These are phyloP conservation scores for Elanoides forficatus DNA, from an alignment of 2,113 vertebrate genomes.

Conservation along the genomic window DNA sequence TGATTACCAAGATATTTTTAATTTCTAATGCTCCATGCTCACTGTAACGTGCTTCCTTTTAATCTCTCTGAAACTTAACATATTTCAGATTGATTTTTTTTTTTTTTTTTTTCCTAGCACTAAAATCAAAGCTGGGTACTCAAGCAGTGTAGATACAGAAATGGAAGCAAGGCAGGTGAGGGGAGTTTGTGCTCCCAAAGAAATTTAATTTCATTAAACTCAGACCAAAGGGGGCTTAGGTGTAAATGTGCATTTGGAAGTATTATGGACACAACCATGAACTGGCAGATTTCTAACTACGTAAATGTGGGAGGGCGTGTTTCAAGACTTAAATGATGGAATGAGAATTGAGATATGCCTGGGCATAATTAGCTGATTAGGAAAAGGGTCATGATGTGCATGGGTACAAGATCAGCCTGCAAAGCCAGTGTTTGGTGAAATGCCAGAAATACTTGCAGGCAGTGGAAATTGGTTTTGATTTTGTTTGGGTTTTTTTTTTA, in stretches of 20 bases:
- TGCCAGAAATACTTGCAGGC: neutral
- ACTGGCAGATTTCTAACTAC: neutral
- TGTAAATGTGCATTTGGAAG: neutral
- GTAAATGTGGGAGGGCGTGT: rapidly evolving
- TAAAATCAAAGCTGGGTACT: neutral
- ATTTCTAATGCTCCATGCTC: neutral
- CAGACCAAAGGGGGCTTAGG: neutral
- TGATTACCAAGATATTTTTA: neutral
- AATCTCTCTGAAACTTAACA: neutral
- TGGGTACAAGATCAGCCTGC: neutral
- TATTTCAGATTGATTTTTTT: neutral
- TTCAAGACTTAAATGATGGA: neutral
- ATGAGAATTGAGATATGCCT: neutral
- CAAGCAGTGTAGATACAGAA: neutral
- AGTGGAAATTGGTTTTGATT: neutral
- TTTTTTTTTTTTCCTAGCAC: neutral
- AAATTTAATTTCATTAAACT: neutral
- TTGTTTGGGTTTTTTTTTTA: neutral
- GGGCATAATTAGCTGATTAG: neutral
- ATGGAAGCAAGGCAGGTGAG: neutral
- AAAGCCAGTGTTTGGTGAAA: neutral
- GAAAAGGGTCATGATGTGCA: neutral
- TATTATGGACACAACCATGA: neutral
- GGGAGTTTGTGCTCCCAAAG: neutral
- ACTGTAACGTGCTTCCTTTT: neutral